Base-by-base conservation (phyloP, 2,113 vertebrate species). In the Heterotilapia buettikoferi region DNA sequence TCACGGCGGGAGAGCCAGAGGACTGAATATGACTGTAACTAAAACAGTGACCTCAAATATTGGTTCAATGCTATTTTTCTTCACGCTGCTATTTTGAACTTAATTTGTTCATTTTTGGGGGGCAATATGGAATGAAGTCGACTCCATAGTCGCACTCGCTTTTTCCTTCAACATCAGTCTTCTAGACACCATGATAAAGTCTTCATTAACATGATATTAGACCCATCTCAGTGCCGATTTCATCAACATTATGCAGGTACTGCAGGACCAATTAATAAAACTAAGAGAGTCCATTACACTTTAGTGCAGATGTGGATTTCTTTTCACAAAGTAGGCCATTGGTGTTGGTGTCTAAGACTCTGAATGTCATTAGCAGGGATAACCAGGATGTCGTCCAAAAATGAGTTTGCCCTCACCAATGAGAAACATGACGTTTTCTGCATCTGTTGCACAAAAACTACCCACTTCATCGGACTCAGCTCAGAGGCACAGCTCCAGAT, bases 401-500 rank as follows among this genome's bases (percentile, higher is more conserved):
- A 71, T 43, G 5, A 26, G 13, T 43, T 71, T 26, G 1, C 12
- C 66, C 1, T 45, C 21, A 24, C 2, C 38, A 45, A 45, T 24
- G 8, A 45, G 13, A 73, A 9, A 26, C 40, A 18, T 45, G 40
- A 45, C 0, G 5, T n/a, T 40, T 21, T 21, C 11, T 40, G 63
- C 16, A 63, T 43, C n/a, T 24, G 38, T 6, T 26, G 21, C 21
- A 45, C 38, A 16, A 3, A 73, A 71, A 43, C 66, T 71, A 24
- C 66, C 38, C 0, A 24, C 3, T 24, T 71, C 66, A 24, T 16
- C 3, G 0, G 40, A 71, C 38, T 43, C 7, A 0, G 7, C 38
- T 43, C 12, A 6, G 66, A 26, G 3, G 7, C 12, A 3, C 13
- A 9, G 38, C 38, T 43, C 38, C 36, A 43, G 12, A 43, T 43